Base-by-base conservation (phyloP, 2,888 invertebrate genomes). In the Cryptus viduatorius region DNA sequence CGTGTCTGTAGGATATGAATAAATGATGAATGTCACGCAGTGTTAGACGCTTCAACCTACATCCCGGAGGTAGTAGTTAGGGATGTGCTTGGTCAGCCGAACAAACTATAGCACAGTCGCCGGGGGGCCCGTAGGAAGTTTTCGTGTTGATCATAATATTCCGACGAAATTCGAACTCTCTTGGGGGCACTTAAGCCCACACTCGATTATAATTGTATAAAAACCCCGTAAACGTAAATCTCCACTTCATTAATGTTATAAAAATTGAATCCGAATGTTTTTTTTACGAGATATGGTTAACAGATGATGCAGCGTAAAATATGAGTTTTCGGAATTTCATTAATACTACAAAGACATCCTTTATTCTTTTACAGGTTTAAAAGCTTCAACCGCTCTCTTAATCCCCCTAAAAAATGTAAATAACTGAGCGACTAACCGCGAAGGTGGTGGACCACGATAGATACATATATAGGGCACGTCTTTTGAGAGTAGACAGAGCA, bases 21-120 rank as follows among this genome's bases (percentile, higher is more conserved):
- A 78, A 68, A 61, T 8, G 44, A 78, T 69, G 37, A 69, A 46
- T 61, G 16, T 16, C 29, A 44, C 59, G 72, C 46, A 31, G 37
- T 4, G 53, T 71, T 42, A 19, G 42, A 56, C 12, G 42, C 59
- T 72, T 37, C 37, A 56, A 42, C 31, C 29, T 14, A 61, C 7
- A 61, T 24, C 14, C 61, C 7, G 61, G 14, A 29, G 61, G n/a
- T 14, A 31, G 61, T 61, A 14, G 59, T 29, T 56, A 77, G 29
- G 16, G 69, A 59, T 31, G 31, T 31, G 16, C 44, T 65, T 56
- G n/a, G 44, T 68, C 77, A 48, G 42, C 50, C 71, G 42, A 19
- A 29, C 59, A 59, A 29, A 61, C 61, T n/a, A 14, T 61, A 61
- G 24, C 10, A 4, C n/a, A 12, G 5, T 29, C 5, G 61, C 29